A percentile compares a stretch with the other conserved stretches of the same genome.
Evolutionary conservation across 2,797 vertebrate species (phyloP).

Genomic region (Sebastes hubbsi): DNA sequence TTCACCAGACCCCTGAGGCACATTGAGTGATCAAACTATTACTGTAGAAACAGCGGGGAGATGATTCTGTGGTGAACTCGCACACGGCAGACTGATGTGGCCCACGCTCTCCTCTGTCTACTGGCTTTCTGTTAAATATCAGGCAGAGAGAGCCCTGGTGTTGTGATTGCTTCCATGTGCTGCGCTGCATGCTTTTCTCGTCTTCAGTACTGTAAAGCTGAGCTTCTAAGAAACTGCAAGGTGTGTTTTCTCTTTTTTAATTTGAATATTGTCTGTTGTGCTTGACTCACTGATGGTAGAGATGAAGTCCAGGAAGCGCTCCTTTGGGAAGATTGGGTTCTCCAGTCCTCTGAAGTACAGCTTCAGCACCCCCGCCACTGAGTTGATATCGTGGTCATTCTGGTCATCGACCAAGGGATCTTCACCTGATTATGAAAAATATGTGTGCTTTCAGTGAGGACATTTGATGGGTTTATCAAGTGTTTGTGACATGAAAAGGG

Average conservation of each 20-base stretch:
- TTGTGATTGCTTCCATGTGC: conserved; percentile 72
- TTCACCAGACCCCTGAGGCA: conserved; percentile 21
- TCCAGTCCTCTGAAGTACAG: conserved; percentile 98
- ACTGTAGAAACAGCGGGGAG: conserved; percentile 35
- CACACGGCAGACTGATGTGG: conserved; percentile 41
- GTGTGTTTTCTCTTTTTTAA: conserved; percentile 11
- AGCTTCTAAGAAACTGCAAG: background rate
- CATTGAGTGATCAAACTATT: conserved; percentile 50
- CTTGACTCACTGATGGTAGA: conserved; percentile 94
- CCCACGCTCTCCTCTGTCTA: conserved; percentile 33
- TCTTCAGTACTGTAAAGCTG: conserved; percentile 9
- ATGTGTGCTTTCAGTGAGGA: background rate
- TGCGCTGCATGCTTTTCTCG: conserved; percentile 21
- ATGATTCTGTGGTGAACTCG: conserved; percentile 39
- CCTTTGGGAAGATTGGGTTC: conserved; percentile 98
- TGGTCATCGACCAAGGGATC: conserved; percentile 96
- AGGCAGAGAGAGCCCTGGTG: conserved; percentile 20
- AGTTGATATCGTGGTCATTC: conserved; percentile 96
- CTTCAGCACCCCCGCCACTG: conserved; percentile 97
- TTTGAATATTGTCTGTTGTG: conserved; percentile 15
- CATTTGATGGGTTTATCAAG: background rate
- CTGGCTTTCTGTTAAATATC: conserved; percentile 50
- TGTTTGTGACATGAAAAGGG: background rate
- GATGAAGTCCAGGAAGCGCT: conserved; percentile 97
- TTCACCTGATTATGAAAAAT: conserved; percentile 85